phyloP scores from a whole-genome alignment of 2,888 invertebrate species.

The Neocrepidodera transversa region DNA sequence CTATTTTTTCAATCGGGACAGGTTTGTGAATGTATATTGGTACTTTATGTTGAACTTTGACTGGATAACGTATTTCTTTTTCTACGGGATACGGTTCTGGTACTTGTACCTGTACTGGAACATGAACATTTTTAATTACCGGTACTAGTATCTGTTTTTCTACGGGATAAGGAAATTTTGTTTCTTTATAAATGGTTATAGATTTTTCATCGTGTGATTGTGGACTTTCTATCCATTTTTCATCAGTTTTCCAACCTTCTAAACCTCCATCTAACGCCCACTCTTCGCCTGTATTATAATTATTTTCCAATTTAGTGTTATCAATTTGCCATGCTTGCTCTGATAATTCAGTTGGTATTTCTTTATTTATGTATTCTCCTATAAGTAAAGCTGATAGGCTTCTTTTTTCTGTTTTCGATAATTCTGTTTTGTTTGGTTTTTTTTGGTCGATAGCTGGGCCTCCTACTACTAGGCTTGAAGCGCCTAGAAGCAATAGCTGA shows the following conservation, averaged over 20 bases:
- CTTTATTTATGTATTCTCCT: conserved; percentile 10
- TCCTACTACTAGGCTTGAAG: conserved; percentile 1
- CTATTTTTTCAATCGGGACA: conserved; percentile 75
- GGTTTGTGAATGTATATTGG: conserved; percentile 68
- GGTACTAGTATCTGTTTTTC: conserved; percentile 74
- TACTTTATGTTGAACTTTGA: conserved; percentile 63
- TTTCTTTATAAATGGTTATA: conserved; percentile 71
- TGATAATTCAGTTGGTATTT: not conserved
- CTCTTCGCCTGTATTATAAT: not conserved
- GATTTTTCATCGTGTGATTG: conserved; percentile 59
- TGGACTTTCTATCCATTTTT: not conserved
- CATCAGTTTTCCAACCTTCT: not conserved
- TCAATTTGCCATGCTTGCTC: conserved; percentile 1
- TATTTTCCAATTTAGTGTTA: not conserved
- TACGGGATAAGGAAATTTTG: conserved; percentile 70
- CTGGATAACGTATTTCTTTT: conserved; percentile 72
- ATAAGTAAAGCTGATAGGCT: conserved; percentile 9
- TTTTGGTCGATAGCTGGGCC: conserved; percentile 3
- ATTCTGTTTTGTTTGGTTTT: conserved; percentile 4
- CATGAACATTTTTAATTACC: conserved; percentile 61
- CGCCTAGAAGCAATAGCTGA: conserved; percentile 19
- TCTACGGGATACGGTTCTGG: conserved; percentile 77
- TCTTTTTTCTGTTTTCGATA: conserved; percentile 20
- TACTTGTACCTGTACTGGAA: conserved; percentile 72
- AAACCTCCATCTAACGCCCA: not conserved